Evolutionary conservation across 2,113 vertebrate genomes (phyloP), one percentile per base, ranked within the genome.

Genomic region (Lamprotornis superbus): DNA sequence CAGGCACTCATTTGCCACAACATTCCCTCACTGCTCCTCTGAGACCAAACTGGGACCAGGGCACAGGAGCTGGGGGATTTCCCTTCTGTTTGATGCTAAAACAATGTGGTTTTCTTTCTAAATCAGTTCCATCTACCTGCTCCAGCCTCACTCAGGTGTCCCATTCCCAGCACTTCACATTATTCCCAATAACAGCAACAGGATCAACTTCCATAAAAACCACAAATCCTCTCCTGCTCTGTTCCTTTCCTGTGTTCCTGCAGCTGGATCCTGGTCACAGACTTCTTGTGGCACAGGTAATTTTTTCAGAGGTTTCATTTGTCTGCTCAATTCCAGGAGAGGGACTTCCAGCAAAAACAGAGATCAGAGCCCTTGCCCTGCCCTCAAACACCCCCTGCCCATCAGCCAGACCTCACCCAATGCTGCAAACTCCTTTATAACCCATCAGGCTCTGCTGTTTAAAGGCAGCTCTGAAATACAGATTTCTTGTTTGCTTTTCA

Each of bases 1-100:
- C 33, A 3, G 53, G 25, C 6, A 4, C 21, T 8, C 0, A 0
- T 59, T 50, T 27, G 24, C n/a, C 39, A n/a, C 4, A 2, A 7
- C 1, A 2, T 9, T 42, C n/a, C 40, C 57, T 39, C 4, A 1
- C 24, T 5, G 33, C 24, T 83, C n/a, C 46, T 40, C 33, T 0
- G 0, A 49, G 44, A n/a, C 0, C 30, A 37, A 73, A 11, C 0
- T 14, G 44, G 55, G 76, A 55, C 16, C 11, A 4, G 42, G 49
- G 44, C 49, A 37, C 7, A 28, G 42, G 42, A 75, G 24, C 39
- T 11, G 60, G n/a, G 65, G 81, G 49, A 49, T 76, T 46, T 56
- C 53, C 53, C 44, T 78, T 33, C 44, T 49, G 0, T 35, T 15
- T 24, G 15, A 8, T 44, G 76, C 35, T 39, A 17, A 50, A 57